Conservation (phyloP, 2,797 vertebrate species). For the Phataginus tricuspis region DNA sequence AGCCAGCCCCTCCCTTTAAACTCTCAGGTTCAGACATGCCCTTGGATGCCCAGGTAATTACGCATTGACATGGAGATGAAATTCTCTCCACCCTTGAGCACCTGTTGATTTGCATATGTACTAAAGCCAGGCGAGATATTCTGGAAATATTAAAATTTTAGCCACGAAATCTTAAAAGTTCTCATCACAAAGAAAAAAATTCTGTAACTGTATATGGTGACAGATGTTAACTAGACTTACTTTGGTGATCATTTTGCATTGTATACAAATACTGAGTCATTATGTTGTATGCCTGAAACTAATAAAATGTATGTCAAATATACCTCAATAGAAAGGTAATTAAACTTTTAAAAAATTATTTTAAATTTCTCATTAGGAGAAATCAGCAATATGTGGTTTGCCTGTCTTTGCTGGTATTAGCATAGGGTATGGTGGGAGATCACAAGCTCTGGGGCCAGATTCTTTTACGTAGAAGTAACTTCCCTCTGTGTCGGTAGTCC, state of each 20-base stretch:
- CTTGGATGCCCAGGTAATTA: no score
- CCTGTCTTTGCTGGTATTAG: neutral
- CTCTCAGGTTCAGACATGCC: no score
- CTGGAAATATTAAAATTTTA: no score
- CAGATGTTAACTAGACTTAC: neutral
- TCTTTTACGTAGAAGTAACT: neutral
- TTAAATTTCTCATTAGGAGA: neutral
- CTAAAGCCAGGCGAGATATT: no score
- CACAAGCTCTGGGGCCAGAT: neutral
- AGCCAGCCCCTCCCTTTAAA: no score
- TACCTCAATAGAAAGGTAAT: neutral
- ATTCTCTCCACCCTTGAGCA: no score
- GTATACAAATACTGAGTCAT: neutral
- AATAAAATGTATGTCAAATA: neutral
- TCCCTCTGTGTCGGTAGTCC: neutral
- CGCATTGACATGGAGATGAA: no score
- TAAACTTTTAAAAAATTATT: neutral
- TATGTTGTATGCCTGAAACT: neutral
- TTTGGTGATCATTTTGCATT: neutral
- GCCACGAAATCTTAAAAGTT: neutral
- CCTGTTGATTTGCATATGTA: no score
- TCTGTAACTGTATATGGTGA: neutral
- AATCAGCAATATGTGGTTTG: neutral
- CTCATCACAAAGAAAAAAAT: neutral
- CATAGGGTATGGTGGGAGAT: neutral